phyloP scores from a whole-genome alignment of 2,888 invertebrate genomes.

The Agrotis puta region DNA sequence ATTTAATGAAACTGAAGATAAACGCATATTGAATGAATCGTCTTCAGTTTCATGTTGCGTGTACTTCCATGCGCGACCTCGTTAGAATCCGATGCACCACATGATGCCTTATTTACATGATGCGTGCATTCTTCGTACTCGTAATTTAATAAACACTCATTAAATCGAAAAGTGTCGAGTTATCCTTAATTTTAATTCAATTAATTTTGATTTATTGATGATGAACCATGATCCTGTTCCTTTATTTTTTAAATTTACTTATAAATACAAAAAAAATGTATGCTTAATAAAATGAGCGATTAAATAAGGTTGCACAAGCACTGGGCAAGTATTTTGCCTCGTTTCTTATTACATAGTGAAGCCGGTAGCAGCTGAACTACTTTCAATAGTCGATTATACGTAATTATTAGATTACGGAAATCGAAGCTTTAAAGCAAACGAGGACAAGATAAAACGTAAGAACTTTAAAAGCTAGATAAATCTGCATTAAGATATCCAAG shows the following conservation, averaged over 20 bases:
- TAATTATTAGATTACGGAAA: slow-evolving; percentile 23
- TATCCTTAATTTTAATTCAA: slow-evolving; percentile 13
- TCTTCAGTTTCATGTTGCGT: slow-evolving; percentile 28
- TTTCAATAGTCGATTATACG: slow-evolving; percentile 17
- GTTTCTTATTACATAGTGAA: not conserved
- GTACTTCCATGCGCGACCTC: slow-evolving; percentile 8
- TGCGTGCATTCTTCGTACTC: slow-evolving; percentile 7
- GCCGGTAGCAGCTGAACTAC: slow-evolving; percentile 6
- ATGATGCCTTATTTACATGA: slow-evolving; percentile 33
- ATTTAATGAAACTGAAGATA: not conserved
- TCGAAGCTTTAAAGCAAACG: not conserved
- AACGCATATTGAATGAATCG: slow-evolving; percentile 9
- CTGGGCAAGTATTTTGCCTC: not conserved
- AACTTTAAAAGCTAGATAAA: slow-evolving; percentile 27
- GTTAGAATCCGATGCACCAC: slow-evolving; percentile 15
- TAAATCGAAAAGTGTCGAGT: not conserved
- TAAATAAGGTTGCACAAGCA: not conserved
- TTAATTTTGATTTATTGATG: no score
- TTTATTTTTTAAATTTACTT: no score
- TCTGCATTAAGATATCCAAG: not conserved
- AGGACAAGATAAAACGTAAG: slow-evolving; percentile 3
- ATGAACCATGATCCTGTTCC: no score
- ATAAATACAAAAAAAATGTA: no score
- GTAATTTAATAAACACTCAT: slow-evolving; percentile 7
- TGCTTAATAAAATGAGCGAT: no score